Evolutionary conservation across 2,888 invertebrate species (phyloP).

Genomic region (Sesia bembeciformis): DNA sequence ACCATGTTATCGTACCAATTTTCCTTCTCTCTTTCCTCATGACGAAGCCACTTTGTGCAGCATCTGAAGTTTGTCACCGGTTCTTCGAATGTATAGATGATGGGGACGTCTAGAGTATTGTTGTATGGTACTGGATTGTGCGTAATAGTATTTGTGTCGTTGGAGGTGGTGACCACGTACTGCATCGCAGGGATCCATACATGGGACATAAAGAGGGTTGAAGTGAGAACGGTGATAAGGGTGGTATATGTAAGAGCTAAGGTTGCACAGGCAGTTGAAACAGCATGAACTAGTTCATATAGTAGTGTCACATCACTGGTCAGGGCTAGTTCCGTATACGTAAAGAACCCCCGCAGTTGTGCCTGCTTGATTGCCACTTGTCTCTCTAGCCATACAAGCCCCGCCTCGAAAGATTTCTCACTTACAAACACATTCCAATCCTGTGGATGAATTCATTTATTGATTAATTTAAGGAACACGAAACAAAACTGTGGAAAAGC

Average conservation of each 20-base stretch:
- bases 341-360: constrained; percentile 83
- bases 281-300: constrained; percentile 42
- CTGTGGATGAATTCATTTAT: constrained; percentile 49
- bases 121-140: background rate
- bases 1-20: constrained; percentile 27
- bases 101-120: constrained; percentile 4
- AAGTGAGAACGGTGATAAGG: constrained; percentile 74
- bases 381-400: constrained; percentile 80
- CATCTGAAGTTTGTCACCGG: constrained; percentile 22
- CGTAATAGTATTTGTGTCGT: background rate
- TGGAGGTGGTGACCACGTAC: constrained; percentile 16
- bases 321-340: constrained; percentile 84
- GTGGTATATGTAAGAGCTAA: constrained; percentile 77
- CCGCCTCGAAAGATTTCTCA: constrained; percentile 82
- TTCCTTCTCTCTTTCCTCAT: constrained; percentile 20
- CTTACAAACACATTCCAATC: constrained; percentile 91
- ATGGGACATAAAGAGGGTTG: constrained; percentile 48
- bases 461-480: too few species aligned
- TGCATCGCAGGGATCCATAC: constrained; percentile 11
- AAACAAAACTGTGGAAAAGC: too few species aligned
- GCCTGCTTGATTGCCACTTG: constrained; percentile 84
- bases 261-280: constrained; percentile 64
- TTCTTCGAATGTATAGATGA: constrained; percentile 8
- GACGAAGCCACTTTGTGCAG: constrained; percentile 40
- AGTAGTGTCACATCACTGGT: constrained; percentile 44